Conservation (phyloP, 2,797 vertebrate species). For the Gymnoscopelus braueri region DNA sequence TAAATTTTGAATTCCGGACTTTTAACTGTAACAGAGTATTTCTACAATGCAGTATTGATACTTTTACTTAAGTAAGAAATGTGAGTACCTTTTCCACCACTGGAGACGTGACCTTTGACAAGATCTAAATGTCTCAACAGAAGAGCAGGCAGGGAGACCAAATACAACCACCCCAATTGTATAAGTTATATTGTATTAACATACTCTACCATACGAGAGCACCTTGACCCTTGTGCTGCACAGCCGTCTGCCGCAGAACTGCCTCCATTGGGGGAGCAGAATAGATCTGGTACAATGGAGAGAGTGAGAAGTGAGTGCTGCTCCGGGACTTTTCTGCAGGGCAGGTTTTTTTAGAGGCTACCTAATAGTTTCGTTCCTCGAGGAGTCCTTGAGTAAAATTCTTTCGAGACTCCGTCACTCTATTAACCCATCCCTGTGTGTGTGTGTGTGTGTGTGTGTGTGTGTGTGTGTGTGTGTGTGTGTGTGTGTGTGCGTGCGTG, state of each 20-base stretch:
- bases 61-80: too few species aligned
- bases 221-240: constrained; percentile 22
- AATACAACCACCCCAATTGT: too few species aligned
- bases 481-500: constrained; percentile 36
- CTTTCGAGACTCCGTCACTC: constrained; percentile 75
- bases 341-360: constrained; percentile 54
- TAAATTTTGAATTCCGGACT: too few species aligned
- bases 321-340: constrained; percentile 47
- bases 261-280: constrained; percentile 12
- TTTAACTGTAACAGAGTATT: too few species aligned
- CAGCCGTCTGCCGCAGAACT: not conserved
- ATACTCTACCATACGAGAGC: not conserved
- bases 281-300: constrained; percentile 1
- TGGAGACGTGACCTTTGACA: too few species aligned
- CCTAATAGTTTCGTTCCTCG: constrained; percentile 59
- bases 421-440: constrained; percentile 54
- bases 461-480: constrained; percentile 23
- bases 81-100: too few species aligned
- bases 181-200: too few species aligned
- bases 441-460: constrained; percentile 2
- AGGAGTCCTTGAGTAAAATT: constrained; percentile 75
- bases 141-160: too few species aligned
- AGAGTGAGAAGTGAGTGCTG: constrained; percentile 15
- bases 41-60: too few species aligned
- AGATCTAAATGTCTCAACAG: too few species aligned